Base-by-base conservation (phyloP, 2,797 vertebrate genomes). In the Steatocranus sp. region DNA sequence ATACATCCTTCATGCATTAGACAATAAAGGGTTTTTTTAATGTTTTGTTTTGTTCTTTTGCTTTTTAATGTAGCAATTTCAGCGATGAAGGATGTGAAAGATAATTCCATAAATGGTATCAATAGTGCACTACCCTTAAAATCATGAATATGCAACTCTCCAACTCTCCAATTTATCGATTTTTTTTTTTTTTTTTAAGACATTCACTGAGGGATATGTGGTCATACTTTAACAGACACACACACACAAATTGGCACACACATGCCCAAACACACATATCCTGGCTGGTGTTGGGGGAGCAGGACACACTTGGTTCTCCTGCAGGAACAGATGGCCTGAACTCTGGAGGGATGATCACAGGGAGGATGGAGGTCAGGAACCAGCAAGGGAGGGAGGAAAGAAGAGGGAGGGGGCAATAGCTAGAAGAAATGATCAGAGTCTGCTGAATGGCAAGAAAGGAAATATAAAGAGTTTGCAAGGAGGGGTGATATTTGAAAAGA, bases 291-390 rank as follows among this genome's bases (percentile, higher is more conserved):
- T 36, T 48, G 70, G 73, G 75, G 81, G 85, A 81, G 43, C 15
- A 78, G 81, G 81, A 81, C 86, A 87, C 73, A 85, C 82, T 92
- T 75, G 89, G 83, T 93, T 92, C 90, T 93, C 91, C 89, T 91
- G 88, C 87, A 93, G 89, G 92, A 95, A 95, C 95, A 95, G 94
- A 95, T 95, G 95, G 95, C 90, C 88, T 94, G 63, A 90, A 90
- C 94, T 95, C 93, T 95, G 91, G 85, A 93, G 93, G 93, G 92
- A 93, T 91, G 92, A 95, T 93, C 94, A 94, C 89, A 94, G 87
- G 85, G 90, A 93, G 86, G 92, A 94, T 93, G 94, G 93, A 94
- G 94, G 94, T 95, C 94, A 95, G 91, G 85, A 91, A 92, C 86
- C 82, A 91, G 90, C 66, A 53, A 92, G 91, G 87, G 89, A 90